Conservation (phyloP, 2,113 vertebrate species). For the Strix uralensis region DNA sequence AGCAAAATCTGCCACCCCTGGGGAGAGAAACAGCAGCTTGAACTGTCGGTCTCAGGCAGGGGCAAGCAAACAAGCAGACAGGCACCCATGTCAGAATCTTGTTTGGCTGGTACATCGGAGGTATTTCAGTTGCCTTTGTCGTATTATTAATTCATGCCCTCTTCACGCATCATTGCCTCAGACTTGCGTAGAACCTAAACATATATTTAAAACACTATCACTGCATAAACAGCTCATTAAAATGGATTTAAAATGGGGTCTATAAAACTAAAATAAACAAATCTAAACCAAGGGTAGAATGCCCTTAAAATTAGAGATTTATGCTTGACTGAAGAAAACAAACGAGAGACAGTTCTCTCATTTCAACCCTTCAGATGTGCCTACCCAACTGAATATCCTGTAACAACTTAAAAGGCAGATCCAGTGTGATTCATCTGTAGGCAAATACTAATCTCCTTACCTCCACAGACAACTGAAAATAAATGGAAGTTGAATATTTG, state of each 20-base stretch:
- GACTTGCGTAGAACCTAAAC: conserved; percentile 20
- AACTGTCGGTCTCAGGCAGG: background rate
- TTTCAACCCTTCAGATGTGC: background rate
- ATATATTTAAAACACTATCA: conserved; percentile 42
- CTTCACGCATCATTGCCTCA: background rate
- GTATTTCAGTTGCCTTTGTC: conserved; percentile 2
- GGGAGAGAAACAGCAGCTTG: background rate
- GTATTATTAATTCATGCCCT: conserved; percentile 31
- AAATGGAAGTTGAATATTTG: background rate
- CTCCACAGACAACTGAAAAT: background rate
- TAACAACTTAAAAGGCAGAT: conserved; percentile 3
- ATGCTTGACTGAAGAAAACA: conserved; percentile 36
- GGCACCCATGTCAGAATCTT: background rate
- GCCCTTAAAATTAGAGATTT: conserved; percentile 46
- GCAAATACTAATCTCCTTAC: conserved; percentile 12
- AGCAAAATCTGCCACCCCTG: background rate
- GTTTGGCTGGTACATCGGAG: background rate
- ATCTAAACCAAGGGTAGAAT: conserved; percentile 49
- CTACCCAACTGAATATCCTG: background rate
- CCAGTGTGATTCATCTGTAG: background rate
- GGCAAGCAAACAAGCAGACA: background rate
- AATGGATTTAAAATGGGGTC: conserved; percentile 28
- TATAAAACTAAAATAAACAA: conserved; percentile 50
- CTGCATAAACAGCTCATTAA: conserved; percentile 48
- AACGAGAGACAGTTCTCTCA: background rate